A percentile compares a stretch with the other conserved stretches of the same genome.
Conservation (phyloP, 2,888 invertebrate genomes). For the Agrotis puta region DNA sequence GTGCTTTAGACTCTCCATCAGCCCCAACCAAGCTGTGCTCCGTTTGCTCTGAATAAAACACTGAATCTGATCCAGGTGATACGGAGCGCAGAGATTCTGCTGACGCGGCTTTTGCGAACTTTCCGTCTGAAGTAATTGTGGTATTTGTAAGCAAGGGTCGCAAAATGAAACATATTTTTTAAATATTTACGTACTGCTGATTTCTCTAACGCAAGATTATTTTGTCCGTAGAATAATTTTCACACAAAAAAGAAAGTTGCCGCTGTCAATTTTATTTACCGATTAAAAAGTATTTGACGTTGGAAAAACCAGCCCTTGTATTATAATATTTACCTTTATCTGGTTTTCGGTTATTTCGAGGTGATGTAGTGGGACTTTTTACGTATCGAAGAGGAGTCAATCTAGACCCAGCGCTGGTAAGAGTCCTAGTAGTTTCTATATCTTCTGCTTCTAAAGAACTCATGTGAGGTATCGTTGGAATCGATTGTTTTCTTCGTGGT, state of each 20-base stretch:
- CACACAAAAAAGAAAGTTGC: background rate
- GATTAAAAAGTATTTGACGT: constrained; percentile 1
- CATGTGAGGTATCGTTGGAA: constrained; percentile 86
- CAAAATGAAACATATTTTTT: background rate
- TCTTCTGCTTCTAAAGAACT: constrained; percentile 90
- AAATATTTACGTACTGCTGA: background rate
- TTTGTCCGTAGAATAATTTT: background rate
- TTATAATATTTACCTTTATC: constrained; percentile 76
- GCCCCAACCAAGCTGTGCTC: constrained; percentile 89
- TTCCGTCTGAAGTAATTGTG: constrained; percentile 78
- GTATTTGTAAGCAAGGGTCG: constrained; percentile 27
- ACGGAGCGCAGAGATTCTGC: constrained; percentile 97
- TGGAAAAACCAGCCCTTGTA: background rate
- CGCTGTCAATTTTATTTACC: background rate
- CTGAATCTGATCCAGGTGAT: constrained; percentile 97
- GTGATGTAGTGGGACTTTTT: constrained; percentile 89
- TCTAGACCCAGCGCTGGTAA: constrained; percentile 88
- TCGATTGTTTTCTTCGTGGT: constrained; percentile 91
- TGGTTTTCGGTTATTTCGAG: constrained; percentile 87
- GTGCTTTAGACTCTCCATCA: constrained; percentile 92
- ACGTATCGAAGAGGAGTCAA: constrained; percentile 87
- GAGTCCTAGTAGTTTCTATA: constrained; percentile 85
- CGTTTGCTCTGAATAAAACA: constrained; percentile 96
- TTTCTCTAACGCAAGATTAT: background rate
- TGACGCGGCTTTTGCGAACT: constrained; percentile 94